Evolutionary conservation across 92 coral and sea anemone genomes (phyloP), one percentile per base, ranked within the genome.

Genomic region (Palythoa grandis): DNA sequence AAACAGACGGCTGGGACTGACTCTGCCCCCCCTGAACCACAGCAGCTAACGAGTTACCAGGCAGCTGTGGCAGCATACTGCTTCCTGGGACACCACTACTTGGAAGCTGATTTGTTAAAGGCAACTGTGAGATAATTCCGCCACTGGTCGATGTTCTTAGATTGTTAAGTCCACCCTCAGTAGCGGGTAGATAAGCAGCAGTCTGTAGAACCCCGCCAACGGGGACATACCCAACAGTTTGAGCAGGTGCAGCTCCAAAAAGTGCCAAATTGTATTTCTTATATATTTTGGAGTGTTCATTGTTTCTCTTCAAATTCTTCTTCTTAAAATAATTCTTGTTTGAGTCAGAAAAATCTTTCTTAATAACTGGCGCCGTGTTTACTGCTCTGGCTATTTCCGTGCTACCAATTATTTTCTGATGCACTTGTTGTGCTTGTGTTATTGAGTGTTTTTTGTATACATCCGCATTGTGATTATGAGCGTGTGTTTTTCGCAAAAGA

Each of bases 191-290:
- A 39, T 80, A 80, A 47, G 40, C 39, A 13, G 85, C 85, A 7
- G 74, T 43, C 73, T 80, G 85, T 47, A 25, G 20, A 48, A 29
- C 67, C 20, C 85, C 60, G 6, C 60, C 63, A 7, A 80, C 40
- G 14, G 85, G 85, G 20, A 66, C 3, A 80, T 80, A 80, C 0
- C 74, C 85, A 29, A 80, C 43, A 9, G 74, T 8, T 23, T 65
- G 74, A 22, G 85, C 74, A 3, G 85, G 85, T 66, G 66, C 85
- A 14, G 74, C 85, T 14, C 85, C 85, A n/a, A 80, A 25, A 16
- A 80, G 85, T 43, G 74, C 74, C 61, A 80, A 80, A 7, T 80
- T 80, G 25, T 80, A 80, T 22, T 80, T 80, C 74, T 80, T 80
- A 47, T 80, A 80, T 73, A 80, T 35, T 25, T 80, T 80, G 19